phyloP scores from a whole-genome alignment of 2,888 invertebrate species.

The Tipula unca region DNA sequence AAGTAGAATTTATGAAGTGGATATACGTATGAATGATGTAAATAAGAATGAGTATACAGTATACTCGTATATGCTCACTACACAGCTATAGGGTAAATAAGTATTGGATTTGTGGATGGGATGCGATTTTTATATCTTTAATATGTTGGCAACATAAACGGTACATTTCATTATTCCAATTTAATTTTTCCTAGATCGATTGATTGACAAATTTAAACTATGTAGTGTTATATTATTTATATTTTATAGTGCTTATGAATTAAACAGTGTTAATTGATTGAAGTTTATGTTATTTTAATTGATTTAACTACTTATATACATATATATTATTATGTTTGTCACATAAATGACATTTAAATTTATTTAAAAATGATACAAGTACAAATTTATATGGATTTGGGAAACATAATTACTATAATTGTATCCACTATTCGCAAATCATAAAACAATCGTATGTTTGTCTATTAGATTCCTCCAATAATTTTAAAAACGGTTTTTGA shows the following conservation, averaged over 20 bases:
- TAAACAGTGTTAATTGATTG: not conserved
- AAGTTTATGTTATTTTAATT: not conserved
- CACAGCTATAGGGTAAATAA: not conserved
- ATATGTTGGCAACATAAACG: not conserved
- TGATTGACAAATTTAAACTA: not conserved
- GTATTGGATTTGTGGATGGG: not conserved
- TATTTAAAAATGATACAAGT: not conserved
- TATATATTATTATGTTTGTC: not conserved
- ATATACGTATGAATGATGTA: not conserved
- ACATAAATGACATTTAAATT: not conserved
- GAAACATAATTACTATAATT: too few species aligned
- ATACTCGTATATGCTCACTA: too few species aligned
- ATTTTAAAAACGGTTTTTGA: too few species aligned
- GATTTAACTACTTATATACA: not conserved
- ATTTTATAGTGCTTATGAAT: not conserved
- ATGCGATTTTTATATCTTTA: not conserved
- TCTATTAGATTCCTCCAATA: too few species aligned
- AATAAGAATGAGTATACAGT: not conserved
- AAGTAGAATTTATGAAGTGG: not conserved
- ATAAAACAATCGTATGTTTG: too few species aligned
- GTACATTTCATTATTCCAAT: not conserved
- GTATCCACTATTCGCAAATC: not conserved
- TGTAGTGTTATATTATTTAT: not conserved
- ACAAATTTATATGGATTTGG: too few species aligned
- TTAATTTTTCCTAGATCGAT: not conserved